Evolutionary conservation across 2,113 vertebrate species (phyloP).

Genomic region (Triplophysa siluroides): DNA sequence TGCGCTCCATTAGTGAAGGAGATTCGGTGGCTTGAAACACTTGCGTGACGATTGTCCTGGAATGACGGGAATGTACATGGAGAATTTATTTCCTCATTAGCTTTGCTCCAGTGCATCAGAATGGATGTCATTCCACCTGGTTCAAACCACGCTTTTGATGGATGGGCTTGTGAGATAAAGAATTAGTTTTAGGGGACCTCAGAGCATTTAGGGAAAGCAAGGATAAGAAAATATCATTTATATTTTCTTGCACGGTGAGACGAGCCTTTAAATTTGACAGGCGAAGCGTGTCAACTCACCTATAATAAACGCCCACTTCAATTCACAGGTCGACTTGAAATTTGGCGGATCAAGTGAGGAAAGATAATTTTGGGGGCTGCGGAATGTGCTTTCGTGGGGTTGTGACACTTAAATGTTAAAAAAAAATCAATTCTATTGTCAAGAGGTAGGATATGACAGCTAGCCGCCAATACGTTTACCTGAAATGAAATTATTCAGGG

Average conservation of each 20-base stretch:
- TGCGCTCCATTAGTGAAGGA: neutral
- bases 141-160: conserved; percentile 32
- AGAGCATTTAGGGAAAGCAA: conserved; percentile 16
- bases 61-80: conserved; percentile 31
- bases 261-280: conserved; percentile 31
- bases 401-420: conserved; percentile 56
- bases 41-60: neutral
- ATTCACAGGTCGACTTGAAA: conserved; percentile 36
- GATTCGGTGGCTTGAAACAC: neutral
- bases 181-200: conserved; percentile 36
- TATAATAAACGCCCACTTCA: conserved; percentile 34
- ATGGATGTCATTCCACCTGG: conserved; percentile 33
- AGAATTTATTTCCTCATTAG: conserved; percentile 48
- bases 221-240: conserved; percentile 25
- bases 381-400: conserved; percentile 26
- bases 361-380: neutral
- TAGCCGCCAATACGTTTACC: conserved; percentile 53
- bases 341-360: neutral
- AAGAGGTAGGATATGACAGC: conserved; percentile 48
- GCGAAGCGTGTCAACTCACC: conserved; percentile 34
- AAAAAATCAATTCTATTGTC: conserved; percentile 31
- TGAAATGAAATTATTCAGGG: conserved; percentile 59
- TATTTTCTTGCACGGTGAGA: conserved; percentile 10
- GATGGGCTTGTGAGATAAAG: conserved; percentile 37
- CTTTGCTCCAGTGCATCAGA: conserved; percentile 38